Conservation (phyloP, 2,888 invertebrate genomes). For the Periphyllus acericola region DNA sequence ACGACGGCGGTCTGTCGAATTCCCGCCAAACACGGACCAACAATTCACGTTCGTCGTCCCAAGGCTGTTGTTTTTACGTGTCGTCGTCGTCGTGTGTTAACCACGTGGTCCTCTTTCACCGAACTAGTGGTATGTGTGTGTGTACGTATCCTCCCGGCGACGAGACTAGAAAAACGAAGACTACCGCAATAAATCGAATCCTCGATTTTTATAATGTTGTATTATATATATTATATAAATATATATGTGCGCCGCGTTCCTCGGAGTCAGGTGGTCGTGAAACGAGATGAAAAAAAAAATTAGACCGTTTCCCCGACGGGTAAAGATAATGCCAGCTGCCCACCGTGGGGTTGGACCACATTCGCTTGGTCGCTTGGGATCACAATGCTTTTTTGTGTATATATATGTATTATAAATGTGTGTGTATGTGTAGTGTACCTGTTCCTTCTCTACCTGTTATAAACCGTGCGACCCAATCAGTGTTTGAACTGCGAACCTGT, state of each 20-base stretch:
- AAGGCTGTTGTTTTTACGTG: constrained; percentile 43
- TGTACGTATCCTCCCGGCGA: neutral
- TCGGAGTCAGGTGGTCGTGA: constrained; percentile 48
- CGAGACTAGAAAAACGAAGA: too few species aligned
- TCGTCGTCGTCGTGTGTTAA: constrained; percentile 46
- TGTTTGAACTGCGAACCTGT: constrained; percentile 49
- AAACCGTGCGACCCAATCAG: constrained; percentile 55
- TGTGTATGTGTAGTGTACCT: constrained; percentile 11
- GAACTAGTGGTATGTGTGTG: neutral
- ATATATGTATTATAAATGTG: neutral
- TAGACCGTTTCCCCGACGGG: constrained; percentile 57
- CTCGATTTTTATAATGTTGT: neutral
- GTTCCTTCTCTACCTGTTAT: constrained; percentile 48
- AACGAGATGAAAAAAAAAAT: constrained; percentile 58
- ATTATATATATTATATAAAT: too few species aligned
- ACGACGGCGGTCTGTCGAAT: constrained; percentile 14
- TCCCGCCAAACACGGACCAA: constrained; percentile 57
- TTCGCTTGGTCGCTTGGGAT: constrained; percentile 54
- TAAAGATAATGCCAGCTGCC: constrained; percentile 55
- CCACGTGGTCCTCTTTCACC: constrained; percentile 49
- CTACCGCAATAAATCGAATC: constrained; percentile 18
- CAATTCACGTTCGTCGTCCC: constrained; percentile 22
- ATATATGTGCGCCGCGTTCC: constrained; percentile 3
- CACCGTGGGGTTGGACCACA: constrained; percentile 56
- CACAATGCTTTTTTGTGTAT: constrained; percentile 55